Conservation (phyloP, 2,113 vertebrate genomes). For the Murina feae region DNA sequence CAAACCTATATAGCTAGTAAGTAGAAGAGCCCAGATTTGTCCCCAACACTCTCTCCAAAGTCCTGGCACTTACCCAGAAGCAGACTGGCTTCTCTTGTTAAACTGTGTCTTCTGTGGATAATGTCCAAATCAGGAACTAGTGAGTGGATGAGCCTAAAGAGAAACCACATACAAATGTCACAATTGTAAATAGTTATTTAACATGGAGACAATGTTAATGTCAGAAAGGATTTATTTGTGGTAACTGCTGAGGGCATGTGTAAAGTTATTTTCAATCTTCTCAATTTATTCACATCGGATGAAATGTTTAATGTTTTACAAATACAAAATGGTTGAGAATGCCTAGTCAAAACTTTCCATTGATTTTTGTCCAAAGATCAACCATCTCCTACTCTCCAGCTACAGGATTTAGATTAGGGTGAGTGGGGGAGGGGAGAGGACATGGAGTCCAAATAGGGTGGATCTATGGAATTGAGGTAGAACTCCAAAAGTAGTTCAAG, state of each 20-base stretch:
- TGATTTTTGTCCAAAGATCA: neutral
- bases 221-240: neutral
- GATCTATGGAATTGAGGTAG: neutral
- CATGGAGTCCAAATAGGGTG: neutral
- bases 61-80: neutral
- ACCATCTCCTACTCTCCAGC: fast-evolving
- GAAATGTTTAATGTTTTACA: neutral
- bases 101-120: neutral
- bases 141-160: neutral
- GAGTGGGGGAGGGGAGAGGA: no score
- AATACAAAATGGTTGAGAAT: neutral
- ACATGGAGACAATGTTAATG: neutral
- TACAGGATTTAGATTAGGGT: neutral
- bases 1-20: neutral
- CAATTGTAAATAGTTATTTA: neutral
- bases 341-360: neutral
- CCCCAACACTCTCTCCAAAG: neutral
- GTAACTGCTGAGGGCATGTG: neutral
- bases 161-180: neutral
- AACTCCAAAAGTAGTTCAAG: neutral
- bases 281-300: neutral
- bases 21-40: neutral
- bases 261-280: neutral
- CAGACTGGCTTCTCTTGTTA: neutral
- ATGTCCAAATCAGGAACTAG: neutral